Base-by-base conservation (phyloP, 1,140 invertebrate genomes). In the Dendrolimus punctatus region DNA sequence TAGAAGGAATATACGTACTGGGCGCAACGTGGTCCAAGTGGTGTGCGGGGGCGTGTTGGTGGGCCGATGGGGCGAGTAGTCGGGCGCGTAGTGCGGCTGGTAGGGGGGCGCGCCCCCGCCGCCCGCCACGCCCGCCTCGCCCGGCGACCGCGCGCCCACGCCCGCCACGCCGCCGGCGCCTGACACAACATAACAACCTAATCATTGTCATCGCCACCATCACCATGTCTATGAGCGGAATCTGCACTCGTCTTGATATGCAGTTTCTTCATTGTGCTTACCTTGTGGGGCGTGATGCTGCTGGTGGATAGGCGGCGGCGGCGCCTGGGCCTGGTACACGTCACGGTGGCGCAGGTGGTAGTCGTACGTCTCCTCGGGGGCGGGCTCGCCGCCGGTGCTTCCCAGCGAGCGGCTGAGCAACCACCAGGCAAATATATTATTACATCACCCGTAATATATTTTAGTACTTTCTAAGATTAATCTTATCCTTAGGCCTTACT, bases 281-380 rank as follows among this genome's bases (percentile, higher is more conserved):
- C 78, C 76, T 53, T 76, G 66, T 8, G 70, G 72, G 0, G 77
- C 70, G 52, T 80, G 82, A 49, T 81, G 81, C 38, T 79, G 77
- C 49, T 82, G 80, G 53, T 83, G 79, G 4, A 80, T 23, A 23
- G 23, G 23, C 23, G 23, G 46, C 4, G 73, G 58, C 5, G 78
- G 68, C 6, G 71, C 68, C 9, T 73, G 66, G 1, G 78, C 68
- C 53, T 80, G 80, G 58, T 82, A 85, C 8, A 83, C 76, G 60
- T 85, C 82, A 6, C 82, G 73, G 40, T 85, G 82, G 0, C 82
- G 76, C 47, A 82, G 58, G 63, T 85, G 82, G 55, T 85, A 85
- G 59, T 85, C 82, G 55, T 85, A 85, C 46, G 63, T 76, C 44
- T 82, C 82, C 6, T 83, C 82, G 2, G 72, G 62, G 5, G 77